phyloP scores from a whole-genome alignment of 2,113 vertebrate species.

The Pollimyrus isidori region DNA sequence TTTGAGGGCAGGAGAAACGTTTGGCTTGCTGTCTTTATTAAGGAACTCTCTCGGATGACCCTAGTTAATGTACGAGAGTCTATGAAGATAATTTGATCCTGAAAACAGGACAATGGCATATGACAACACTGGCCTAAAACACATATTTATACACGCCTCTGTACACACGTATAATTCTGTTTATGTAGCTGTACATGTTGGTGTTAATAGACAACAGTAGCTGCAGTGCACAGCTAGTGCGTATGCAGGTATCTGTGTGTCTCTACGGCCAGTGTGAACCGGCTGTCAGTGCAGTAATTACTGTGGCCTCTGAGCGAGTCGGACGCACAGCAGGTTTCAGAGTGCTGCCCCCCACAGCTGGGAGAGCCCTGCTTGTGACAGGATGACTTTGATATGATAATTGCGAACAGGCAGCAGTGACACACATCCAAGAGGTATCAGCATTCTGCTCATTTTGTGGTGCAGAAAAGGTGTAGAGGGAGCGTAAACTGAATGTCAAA shows the following conservation, averaged over 20 bases:
- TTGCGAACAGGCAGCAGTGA: not conserved
- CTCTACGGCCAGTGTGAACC: not conserved
- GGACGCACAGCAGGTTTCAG: not conserved
- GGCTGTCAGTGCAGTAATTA: not conserved
- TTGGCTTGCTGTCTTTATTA: slow-evolving; percentile 23
- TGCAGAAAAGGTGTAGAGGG: not conserved
- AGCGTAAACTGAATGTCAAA: not conserved
- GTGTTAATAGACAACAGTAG: not conserved
- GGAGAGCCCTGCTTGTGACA: not conserved
- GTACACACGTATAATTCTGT: not conserved
- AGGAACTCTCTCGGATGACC: not conserved
- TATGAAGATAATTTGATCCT: not conserved
- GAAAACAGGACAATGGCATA: not conserved
- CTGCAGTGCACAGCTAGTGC: not conserved
- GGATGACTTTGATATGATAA: not conserved
- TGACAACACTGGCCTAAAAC: not conserved
- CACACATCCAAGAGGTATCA: not conserved
- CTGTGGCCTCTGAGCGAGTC: not conserved
- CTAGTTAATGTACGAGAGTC: not conserved
- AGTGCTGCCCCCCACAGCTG: not conserved
- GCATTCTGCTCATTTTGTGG: not conserved
- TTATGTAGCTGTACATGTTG: not conserved
- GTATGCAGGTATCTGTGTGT: not conserved
- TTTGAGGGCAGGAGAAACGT: slow-evolving; percentile 7
- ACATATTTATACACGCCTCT: not conserved